Evolutionary conservation across 2,888 invertebrate genomes (phyloP), one percentile per base, ranked within the genome.

Genomic region (Hemithea aestivaria): DNA sequence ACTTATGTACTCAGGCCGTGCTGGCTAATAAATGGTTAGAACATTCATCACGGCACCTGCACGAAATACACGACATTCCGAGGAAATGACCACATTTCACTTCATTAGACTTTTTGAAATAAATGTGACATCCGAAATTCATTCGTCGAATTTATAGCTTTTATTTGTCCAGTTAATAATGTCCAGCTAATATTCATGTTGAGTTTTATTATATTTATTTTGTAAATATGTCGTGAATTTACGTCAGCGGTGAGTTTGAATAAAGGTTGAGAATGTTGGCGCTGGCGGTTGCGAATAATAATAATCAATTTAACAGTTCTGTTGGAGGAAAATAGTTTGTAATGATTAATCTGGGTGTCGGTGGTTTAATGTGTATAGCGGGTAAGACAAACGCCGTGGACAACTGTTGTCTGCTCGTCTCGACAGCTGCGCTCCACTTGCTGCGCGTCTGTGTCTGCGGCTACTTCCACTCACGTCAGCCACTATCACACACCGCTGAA

Each of bases 341-440:
- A 59, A 58, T 70, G 64, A 73, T 80, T 73, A 76, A 81, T 80
- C 71, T 70, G 61, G 16, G 16, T 5, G 16, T 2, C 11, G 39
- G 56, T 56, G 60, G 61, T 65, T 29, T 28, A 28, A 27, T 35
- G 22, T 9, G 27, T 21, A 20, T 72, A 71, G 74, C 63, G 57
- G 67, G 70, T 61, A 64, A 74, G 70, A 76, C 78, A 72, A 79
- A 78, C 77, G 72, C 68, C 70, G 74, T 53, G 65, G 74, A 77
- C 85, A 83, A 83, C 82, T 84, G 85, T 79, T 82, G 85, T 84
- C 84, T 82, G 72, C 73, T 68, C 66, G 79, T 81, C 79, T 50
- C 68, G 77, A 76, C 85, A 87, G 85, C 85, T 87, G 85, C 73
- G 80, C 57, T 73, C 76, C 66, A 78, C 73, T 82, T 76, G 78